These are phyloP conservation scores for Drosophila ustulata DNA, from an alignment of 2,888 invertebrate genomes.

Conservation along the genomic window DNA sequence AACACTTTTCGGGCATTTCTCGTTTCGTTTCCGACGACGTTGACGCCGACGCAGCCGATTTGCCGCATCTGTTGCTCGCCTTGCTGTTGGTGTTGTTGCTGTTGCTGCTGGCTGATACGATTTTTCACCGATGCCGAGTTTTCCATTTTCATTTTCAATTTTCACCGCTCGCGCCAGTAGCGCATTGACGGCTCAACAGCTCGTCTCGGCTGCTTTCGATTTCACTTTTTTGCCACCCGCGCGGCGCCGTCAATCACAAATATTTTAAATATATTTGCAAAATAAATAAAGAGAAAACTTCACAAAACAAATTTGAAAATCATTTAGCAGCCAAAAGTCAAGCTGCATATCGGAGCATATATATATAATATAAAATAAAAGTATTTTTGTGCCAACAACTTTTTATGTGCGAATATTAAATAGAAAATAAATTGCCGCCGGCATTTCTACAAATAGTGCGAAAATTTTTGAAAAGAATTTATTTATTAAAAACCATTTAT, in stretches of 20 bases:
- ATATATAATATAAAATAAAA: neutral
- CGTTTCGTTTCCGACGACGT: constrained; percentile 54
- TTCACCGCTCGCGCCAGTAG: constrained; percentile 82
- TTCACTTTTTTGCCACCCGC: constrained; percentile 47
- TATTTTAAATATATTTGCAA: constrained; percentile 12
- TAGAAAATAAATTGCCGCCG: constrained; percentile 46
- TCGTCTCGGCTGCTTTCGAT: constrained; percentile 80
- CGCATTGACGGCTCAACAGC: constrained; percentile 83
- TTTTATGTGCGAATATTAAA: constrained; percentile 10
- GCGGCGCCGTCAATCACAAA: constrained; percentile 32
- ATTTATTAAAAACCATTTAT: constrained; percentile 21
- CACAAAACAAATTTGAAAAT: neutral
- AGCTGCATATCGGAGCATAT: neutral
- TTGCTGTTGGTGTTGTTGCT: constrained; percentile 8
- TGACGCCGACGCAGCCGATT: constrained; percentile 74
- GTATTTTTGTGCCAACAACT: constrained; percentile 10
- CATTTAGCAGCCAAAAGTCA: constrained; percentile 9
- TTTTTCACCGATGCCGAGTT: constrained; percentile 73
- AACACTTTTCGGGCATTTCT: constrained; percentile 65
- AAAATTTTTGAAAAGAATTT: constrained; percentile 22
- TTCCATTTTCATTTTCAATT: constrained; percentile 82
- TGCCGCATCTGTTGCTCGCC: constrained; percentile 50
- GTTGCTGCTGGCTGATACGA: constrained; percentile 48
- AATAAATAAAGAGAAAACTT: constrained; percentile 3
- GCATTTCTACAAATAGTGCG: constrained; percentile 39